Percentiles rank a stretch among this genome's conserved stretches.
Evolutionary conservation across 2,888 invertebrate species (phyloP).

Genomic region (Andricus curvator): DNA sequence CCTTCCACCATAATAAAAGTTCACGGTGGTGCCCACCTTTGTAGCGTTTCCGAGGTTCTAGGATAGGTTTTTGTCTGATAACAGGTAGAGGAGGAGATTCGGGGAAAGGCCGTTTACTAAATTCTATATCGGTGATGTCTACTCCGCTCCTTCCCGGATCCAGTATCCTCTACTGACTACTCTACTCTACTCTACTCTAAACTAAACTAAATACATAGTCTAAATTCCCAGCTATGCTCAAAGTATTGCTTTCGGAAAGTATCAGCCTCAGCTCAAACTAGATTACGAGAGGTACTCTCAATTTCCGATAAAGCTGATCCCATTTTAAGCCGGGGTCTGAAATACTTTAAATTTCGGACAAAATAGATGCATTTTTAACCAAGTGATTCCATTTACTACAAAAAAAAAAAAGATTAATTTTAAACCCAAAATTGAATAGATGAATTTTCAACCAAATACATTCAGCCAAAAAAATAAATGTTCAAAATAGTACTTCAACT

Average conservation of each 20-base stretch:
- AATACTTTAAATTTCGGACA: too few species aligned
- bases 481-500: too few species aligned
- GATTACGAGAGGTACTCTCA: neutral
- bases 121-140: slow-evolving; percentile 19
- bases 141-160: neutral
- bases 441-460: too few species aligned
- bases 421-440: too few species aligned
- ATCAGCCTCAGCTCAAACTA: neutral
- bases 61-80: slow-evolving; percentile 34
- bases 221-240: neutral
- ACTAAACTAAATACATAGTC: neutral
- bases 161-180: neutral
- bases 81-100: slow-evolving; percentile 38
- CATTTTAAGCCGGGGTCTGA: neutral
- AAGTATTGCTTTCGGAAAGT: neutral
- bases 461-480: too few species aligned
- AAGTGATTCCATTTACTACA: too few species aligned
- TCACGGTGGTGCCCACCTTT: slow-evolving; percentile 29
- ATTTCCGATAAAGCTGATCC: neutral
- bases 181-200: too few species aligned
- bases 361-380: too few species aligned
- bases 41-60: slow-evolving; percentile 18
- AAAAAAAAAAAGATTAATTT: too few species aligned
- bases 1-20: slow-evolving; percentile 29
- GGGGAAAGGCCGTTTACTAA: slow-evolving; percentile 26